Base-by-base conservation (phyloP, 2,888 invertebrate genomes). In the Drosophila borealis region DNA sequence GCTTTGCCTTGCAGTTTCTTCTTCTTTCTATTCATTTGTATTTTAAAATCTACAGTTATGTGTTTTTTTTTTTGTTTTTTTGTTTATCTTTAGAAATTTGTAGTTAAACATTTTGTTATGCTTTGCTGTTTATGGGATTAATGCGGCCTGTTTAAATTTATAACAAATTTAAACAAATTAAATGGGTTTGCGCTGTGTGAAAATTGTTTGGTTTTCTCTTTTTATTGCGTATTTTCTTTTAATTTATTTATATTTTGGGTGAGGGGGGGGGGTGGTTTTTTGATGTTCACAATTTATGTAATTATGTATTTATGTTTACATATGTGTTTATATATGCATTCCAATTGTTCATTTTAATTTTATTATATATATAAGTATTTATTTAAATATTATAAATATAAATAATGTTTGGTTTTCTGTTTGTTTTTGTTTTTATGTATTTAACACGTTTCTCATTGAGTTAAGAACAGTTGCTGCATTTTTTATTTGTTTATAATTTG, bases 1-100 rank as follows among this genome's bases (percentile, higher is more conserved):
- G 37, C 41, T 68, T 70, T 62, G 46, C 55, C 49, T 72, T 70
- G 62, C 63, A 56, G 51, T 62, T 66, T 56, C 46, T 42, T 54
- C 29, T 46, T 49, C 48, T 60, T 60, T 36, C 51, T 67, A 44
- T 64, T 69, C 69, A 56, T 50, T 82, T 75, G 50, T 62, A 73
- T 81, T 85, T 90, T 84, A 83, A 82, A 89, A 85, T 83, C 89
- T 89, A 89, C 90, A 89, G 65, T 82, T 88, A 78, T 73, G 25
- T 67, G 19, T 56, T 37, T 66, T 72, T 62, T 76, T 69, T 46
- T 55, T 21, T n/a, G n/a, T n/a, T 51, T 29, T 53, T 33, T 55
- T 45, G 61, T 60, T 51, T 45, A 61, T 42, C 50, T 63, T 82
- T 83, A 78, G 78, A 81, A 78, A 80, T 77, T 74, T 60, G 60